Evolutionary conservation across 2,888 invertebrate species (phyloP).

Genomic region (Pseudoips prasinana): DNA sequence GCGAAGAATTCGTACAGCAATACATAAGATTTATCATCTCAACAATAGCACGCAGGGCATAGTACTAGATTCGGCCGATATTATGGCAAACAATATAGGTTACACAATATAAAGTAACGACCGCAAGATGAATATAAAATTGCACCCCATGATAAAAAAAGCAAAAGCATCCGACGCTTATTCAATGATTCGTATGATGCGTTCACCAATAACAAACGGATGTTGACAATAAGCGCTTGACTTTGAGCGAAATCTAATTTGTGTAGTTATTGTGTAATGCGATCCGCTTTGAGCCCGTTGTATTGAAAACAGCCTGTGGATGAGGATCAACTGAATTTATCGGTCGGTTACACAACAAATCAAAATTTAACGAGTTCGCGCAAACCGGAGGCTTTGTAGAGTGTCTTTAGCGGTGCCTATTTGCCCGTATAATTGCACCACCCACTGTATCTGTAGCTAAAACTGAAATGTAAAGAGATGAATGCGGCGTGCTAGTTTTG

Average conservation of each 20-base stretch:
- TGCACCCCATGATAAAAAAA: conserved; percentile 41
- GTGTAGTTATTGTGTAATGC: conserved; percentile 78
- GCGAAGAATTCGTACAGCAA: too few relatives aligned
- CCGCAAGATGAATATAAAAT: conserved; percentile 16
- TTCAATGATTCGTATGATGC: conserved; percentile 70
- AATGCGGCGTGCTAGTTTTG: conserved; percentile 25
- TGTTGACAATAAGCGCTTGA: conserved; percentile 76
- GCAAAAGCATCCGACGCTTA: conserved; percentile 69
- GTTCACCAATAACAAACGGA: conserved; percentile 72
- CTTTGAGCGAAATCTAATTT: conserved; percentile 81
- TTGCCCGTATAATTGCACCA: conserved; percentile 71
- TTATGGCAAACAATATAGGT: too few relatives aligned
- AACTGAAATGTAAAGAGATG: conserved; percentile 12
- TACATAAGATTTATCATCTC: too few relatives aligned
- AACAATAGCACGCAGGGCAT: too few relatives aligned
- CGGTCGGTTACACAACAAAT: conserved; percentile 80
- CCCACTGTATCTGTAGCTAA: conserved; percentile 49
- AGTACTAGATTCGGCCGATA: too few relatives aligned
- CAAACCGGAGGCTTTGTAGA: conserved; percentile 59
- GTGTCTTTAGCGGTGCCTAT: conserved; percentile 54
- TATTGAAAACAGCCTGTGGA: conserved; percentile 56
- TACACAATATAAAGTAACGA: conserved; percentile 5
- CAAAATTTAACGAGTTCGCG: conserved; percentile 76
- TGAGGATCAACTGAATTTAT: conserved; percentile 63
- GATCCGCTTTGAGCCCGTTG: conserved; percentile 58